A percentile compares a stretch with the other conserved stretches of the same genome.
Evolutionary conservation across 2,797 vertebrate genomes (phyloP).

Genomic region (Tragopan temminckii): DNA sequence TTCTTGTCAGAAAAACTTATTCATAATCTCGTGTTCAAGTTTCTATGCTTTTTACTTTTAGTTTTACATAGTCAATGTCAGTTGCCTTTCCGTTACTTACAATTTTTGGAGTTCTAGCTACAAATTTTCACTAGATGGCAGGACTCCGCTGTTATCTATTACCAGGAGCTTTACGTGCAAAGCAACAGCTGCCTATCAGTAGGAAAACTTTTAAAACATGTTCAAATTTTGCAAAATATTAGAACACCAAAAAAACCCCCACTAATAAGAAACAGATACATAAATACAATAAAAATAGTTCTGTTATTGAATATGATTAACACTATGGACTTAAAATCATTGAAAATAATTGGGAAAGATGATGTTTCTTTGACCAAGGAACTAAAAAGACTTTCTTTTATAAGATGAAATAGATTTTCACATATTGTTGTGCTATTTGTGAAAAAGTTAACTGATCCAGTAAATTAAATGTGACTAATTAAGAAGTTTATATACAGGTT

Average conservation of each 20-base stretch:
- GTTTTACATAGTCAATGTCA: not conserved
- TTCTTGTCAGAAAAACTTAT: not conserved
- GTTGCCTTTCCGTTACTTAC: not conserved
- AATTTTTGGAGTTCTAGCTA: not conserved
- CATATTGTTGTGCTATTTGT: not conserved
- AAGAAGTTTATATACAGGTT: not conserved
- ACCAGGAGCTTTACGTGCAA: not conserved
- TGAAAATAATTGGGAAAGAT: not conserved
- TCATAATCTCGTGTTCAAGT: not conserved
- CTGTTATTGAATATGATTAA: not conserved
- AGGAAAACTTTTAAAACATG: not conserved
- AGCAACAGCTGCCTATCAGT: not conserved
- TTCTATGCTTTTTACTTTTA: not conserved
- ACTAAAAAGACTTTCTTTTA: not conserved
- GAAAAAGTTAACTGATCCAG: not conserved
- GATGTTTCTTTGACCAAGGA: not conserved
- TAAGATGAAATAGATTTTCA: not conserved
- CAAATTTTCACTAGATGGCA: slow-evolving; percentile 83
- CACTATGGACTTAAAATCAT: not conserved
- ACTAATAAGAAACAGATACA: not conserved
- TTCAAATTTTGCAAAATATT: not conserved
- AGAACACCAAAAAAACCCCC: not conserved
- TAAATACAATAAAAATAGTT: not conserved
- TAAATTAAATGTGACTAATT: not conserved
- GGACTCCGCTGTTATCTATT: slow-evolving; percentile 57